phyloP scores from a whole-genome alignment of 2,113 vertebrate genomes.

The Kryptolebias marmoratus region DNA sequence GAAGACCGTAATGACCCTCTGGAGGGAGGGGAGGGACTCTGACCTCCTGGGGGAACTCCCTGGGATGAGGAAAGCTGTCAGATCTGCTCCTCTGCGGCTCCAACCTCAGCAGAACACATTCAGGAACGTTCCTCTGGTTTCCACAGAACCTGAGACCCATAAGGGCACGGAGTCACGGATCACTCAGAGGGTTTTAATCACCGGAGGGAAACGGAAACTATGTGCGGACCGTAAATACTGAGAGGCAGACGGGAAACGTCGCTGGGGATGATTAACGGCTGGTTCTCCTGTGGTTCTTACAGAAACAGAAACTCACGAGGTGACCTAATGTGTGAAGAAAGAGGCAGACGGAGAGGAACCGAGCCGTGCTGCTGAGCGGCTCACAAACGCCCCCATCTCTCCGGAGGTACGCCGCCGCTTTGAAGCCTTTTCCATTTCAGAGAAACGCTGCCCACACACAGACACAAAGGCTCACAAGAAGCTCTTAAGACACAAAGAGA shows the following conservation, averaged over 20 bases:
- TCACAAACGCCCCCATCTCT: conserved; percentile 13
- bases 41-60: too few species aligned
- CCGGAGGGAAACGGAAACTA: conserved; percentile 13
- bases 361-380: conserved; percentile 6
- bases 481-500: conserved; percentile 16
- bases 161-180: not conserved
- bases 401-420: conserved; percentile 2
- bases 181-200: conserved; percentile 15
- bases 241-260: conserved; percentile 16
- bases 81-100: too few species aligned
- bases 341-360: conserved; percentile 26
- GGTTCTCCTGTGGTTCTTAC: conserved; percentile 48
- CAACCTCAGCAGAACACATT: too few species aligned
- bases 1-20: too few species aligned
- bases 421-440: conserved; percentile 15
- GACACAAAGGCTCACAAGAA: conserved; percentile 14
- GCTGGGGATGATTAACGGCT: conserved; percentile 27
- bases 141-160: too few species aligned
- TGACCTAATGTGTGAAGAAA: conserved; percentile 61
- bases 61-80: too few species aligned
- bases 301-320: conserved; percentile 26
- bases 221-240: conserved; percentile 39
- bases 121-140: too few species aligned
- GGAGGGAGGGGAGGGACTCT: too few species aligned
- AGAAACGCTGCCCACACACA: conserved; percentile 22